Conservation (phyloP, 2,113 vertebrate species). For the Turnix velox region DNA sequence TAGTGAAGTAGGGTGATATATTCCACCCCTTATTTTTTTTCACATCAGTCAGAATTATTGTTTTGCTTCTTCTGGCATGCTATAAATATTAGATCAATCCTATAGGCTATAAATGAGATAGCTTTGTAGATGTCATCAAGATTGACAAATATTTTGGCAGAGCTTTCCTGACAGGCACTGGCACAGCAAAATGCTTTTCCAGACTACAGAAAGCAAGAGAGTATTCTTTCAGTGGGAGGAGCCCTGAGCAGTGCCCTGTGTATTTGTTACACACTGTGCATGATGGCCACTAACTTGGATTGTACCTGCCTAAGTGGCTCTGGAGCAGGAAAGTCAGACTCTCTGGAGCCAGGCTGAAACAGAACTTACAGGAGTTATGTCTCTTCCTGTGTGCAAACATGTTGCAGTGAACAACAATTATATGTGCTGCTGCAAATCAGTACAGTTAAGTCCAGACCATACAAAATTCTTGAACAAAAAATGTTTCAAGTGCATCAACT, state of each 20-base stretch:
- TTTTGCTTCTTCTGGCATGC: slow-evolving; percentile 18
- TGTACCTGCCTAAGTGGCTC: not conserved
- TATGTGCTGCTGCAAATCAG: not conserved
- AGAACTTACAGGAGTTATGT: not conserved
- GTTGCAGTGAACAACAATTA: not conserved
- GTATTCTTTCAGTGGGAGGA: not conserved
- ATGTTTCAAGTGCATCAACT: not conserved
- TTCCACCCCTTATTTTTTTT: not conserved
- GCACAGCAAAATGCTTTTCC: not conserved
- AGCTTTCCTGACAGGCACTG: not conserved
- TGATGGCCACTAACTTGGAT: not conserved
- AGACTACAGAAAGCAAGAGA: not conserved
- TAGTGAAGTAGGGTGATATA: not conserved
- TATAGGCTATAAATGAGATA: slow-evolving; percentile 8
- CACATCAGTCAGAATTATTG: slow-evolving; percentile 33
- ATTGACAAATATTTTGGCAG: not conserved
- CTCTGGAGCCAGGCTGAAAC: not conserved
- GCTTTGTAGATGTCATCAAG: slow-evolving; percentile 16
- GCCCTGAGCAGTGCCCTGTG: not conserved
- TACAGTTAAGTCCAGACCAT: not conserved
- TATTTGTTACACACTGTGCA: not conserved
- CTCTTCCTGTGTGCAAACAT: not conserved
- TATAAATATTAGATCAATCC: slow-evolving; percentile 36
- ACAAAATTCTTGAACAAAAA: not conserved
- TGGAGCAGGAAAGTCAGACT: not conserved